A percentile compares a stretch with the other conserved stretches of the same genome.
Evolutionary conservation across 2,888 invertebrate genomes (phyloP).

Genomic region (Epistrophe eligans): DNA sequence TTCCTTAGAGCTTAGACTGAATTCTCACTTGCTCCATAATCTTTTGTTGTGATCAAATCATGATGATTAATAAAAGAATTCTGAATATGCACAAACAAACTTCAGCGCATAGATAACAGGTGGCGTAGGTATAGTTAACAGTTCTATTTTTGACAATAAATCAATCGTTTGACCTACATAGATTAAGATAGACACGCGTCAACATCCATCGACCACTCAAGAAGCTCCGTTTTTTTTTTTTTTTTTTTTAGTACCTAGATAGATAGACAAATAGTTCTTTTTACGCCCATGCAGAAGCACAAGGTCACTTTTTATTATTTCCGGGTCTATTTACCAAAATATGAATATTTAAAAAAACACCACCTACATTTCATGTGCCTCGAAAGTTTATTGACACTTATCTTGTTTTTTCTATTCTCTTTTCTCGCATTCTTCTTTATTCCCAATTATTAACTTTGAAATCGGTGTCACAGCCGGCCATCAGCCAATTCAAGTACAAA

Average conservation of each 20-base stretch:
- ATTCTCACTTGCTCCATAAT: too few relatives aligned
- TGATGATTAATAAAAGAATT: too few relatives aligned
- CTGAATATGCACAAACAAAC: too few relatives aligned
- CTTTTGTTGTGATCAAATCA: too few relatives aligned
- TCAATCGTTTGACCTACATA: too few relatives aligned
- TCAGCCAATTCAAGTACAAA: constrained; percentile 34
- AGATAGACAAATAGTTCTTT: background rate
- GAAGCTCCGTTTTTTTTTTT: background rate
- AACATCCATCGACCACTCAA: background rate
- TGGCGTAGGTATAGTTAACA: too few relatives aligned
- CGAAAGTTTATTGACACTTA: constrained; percentile 31
- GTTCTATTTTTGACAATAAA: too few relatives aligned
- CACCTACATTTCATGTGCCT: background rate
- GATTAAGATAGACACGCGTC: background rate
- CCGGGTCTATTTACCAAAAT: constrained; percentile 1
- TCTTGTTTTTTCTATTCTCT: background rate
- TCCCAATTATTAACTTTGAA: constrained; percentile 8
- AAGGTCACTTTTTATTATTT: background rate
- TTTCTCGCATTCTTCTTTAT: background rate
- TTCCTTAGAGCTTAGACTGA: too few relatives aligned
- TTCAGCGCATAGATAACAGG: too few relatives aligned
- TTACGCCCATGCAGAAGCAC: background rate
- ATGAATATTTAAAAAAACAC: background rate
- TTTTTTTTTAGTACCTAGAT: too few relatives aligned
- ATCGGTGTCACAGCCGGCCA: constrained; percentile 30